These are phyloP conservation scores for Tillus elongatus DNA, from an alignment of 2,888 invertebrate species.

Conservation along the genomic window DNA sequence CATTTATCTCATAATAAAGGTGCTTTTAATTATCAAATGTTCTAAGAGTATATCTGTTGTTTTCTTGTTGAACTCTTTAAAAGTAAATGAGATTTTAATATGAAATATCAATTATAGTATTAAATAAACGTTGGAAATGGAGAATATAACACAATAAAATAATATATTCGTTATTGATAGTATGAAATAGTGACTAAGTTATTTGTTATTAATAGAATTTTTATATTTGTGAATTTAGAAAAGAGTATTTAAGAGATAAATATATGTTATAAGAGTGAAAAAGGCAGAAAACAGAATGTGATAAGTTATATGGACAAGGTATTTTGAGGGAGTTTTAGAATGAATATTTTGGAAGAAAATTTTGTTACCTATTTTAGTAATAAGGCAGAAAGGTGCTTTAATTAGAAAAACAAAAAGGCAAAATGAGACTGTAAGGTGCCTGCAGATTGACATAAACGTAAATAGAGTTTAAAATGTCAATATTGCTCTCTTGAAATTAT, in stretches of 20 bases:
- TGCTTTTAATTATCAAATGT: too few relatives aligned
- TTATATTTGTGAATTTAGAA: background rate
- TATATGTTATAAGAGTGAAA: too few relatives aligned
- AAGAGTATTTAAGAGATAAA: background rate
- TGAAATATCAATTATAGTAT: too few relatives aligned
- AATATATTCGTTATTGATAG: slow-evolving; percentile 12
- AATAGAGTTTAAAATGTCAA: too few relatives aligned
- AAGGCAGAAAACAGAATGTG: too few relatives aligned
- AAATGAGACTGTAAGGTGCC: slow-evolving; percentile 39
- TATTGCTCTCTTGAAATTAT: slow-evolving; percentile 31
- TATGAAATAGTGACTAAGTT: slow-evolving; percentile 25
- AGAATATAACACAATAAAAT: background rate
- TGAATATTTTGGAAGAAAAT: slow-evolving; percentile 33
- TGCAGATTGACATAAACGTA: slow-evolving; percentile 32
- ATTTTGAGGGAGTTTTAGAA: background rate
- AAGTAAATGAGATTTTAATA: too few relatives aligned
- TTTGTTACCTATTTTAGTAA: slow-evolving; percentile 24
- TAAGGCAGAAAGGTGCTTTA: slow-evolving; percentile 26
- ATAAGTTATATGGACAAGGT: too few relatives aligned
- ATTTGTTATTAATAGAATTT: slow-evolving; percentile 1
- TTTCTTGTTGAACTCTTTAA: too few relatives aligned
- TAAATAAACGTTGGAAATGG: slow-evolving; percentile 1
- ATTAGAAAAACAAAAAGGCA: slow-evolving; percentile 13
- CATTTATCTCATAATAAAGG: too few relatives aligned
- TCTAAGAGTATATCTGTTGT: too few relatives aligned